phyloP scores from a whole-genome alignment of 2,888 invertebrate genomes.

The Temnothorax unifasciatus region DNA sequence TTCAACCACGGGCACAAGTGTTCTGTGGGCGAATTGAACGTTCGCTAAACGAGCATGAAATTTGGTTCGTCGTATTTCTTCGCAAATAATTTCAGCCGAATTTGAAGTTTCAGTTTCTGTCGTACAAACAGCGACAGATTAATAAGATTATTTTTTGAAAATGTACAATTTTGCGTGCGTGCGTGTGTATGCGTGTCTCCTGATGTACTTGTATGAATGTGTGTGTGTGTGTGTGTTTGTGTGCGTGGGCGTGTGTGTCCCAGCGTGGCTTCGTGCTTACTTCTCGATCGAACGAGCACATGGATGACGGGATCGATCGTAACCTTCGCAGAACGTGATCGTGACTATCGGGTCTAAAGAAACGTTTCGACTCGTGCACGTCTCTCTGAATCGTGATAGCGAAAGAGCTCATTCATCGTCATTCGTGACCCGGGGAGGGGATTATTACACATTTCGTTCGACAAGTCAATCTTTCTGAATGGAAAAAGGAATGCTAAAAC shows the following conservation, averaged over 20 bases:
- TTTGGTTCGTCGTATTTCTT: background rate
- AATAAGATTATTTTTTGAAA: background rate
- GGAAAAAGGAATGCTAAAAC: background rate
- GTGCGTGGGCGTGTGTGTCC: background rate
- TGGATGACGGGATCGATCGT: constrained; percentile 59
- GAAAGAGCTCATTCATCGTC: constrained; percentile 14
- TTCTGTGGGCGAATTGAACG: background rate
- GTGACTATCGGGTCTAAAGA: constrained; percentile 22
- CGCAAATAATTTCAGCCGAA: constrained; percentile 22
- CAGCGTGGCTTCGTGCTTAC: constrained; percentile 35
- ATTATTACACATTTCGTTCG: constrained; percentile 7
- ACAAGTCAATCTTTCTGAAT: constrained; percentile 6
- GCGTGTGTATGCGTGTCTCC: background rate
- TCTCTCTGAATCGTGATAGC: background rate
- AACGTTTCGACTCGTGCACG: constrained; percentile 13
- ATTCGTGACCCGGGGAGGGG: constrained; percentile 24
- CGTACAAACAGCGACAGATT: background rate
- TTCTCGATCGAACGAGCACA: constrained; percentile 31
- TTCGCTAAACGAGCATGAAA: background rate
- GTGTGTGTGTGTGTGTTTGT: background rate
- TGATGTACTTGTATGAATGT: background rate
- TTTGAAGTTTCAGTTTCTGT: background rate
- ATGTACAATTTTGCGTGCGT: constrained; percentile 14
- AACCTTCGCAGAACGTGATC: constrained; percentile 49
- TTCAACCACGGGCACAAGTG: constrained; percentile 65